Conservation (phyloP, 2,797 vertebrate genomes). For the Pipistrellus pygmaeus region DNA sequence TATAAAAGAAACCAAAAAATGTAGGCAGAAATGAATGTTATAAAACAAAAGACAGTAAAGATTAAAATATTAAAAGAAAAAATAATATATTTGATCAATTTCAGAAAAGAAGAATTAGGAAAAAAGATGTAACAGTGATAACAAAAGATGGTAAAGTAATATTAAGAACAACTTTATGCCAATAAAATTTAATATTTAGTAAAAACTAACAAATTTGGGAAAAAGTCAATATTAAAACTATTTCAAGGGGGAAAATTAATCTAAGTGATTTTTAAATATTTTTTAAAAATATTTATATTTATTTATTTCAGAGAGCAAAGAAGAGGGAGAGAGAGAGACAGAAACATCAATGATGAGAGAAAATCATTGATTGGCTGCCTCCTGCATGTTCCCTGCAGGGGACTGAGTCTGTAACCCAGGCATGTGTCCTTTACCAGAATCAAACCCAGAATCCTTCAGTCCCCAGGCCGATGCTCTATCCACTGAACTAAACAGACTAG, state of each 20-base stretch:
- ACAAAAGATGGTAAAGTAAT: neutral
- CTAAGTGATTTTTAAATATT: neutral
- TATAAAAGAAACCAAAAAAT: neutral
- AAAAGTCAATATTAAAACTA: conserved; percentile 7
- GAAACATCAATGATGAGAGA: too few relatives aligned
- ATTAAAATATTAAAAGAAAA: neutral
- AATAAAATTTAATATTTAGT: conserved; percentile 4
- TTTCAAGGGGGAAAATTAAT: neutral
- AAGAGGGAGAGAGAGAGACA: too few relatives aligned
- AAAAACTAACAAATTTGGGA: neutral
- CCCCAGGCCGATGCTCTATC: too few relatives aligned
- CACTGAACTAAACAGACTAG: too few relatives aligned
- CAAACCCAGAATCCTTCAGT: too few relatives aligned
- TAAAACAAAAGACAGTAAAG: neutral
- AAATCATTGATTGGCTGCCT: too few relatives aligned
- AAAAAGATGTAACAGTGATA: neutral
- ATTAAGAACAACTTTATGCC: neutral
- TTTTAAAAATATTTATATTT: too few relatives aligned
- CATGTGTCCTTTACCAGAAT: too few relatives aligned
- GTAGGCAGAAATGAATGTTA: neutral
- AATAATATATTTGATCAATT: neutral
- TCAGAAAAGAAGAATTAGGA: neutral
- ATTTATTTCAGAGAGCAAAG: too few relatives aligned
- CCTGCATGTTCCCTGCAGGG: too few relatives aligned
- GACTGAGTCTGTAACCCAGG: too few relatives aligned